Base-by-base conservation (phyloP, 2,113 vertebrate genomes). In the Podarcis cretensis region DNA sequence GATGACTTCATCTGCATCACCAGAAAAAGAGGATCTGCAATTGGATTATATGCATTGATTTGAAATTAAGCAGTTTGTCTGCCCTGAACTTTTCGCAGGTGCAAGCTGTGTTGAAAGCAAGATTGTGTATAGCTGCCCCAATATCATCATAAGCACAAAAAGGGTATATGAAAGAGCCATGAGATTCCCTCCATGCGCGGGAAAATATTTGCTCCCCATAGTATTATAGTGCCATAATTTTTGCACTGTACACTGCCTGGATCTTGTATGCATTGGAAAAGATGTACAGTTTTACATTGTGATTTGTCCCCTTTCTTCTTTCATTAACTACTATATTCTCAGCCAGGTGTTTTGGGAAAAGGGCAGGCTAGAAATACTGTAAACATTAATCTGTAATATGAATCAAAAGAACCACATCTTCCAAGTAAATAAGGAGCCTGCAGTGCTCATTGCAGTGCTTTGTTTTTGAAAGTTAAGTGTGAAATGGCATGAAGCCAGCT, bases 401-500 rank as follows among this genome's bases (percentile, higher is more conserved):
- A 35, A 27, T 68, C 20, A 16, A 63, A 83, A 40, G 3, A 66
- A 13, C 3, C 21, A 66, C 23, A 5, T 20, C 5, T 81, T 81
- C 48, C 32, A 73, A 7, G 16, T 71, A 87, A 87, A 71, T 35
- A 73, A 87, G 27, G 7, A 5, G 25, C 9, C 23, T 57, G 5
- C 65, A 32, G 14, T 32, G 66, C 14, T 65, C 59, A 6, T 8
- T 77, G 23, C 30, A 1, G 43, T 35, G 25, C 37, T 43, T 76
- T 86, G 77, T 80, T 73, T 59, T 23, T 76, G 71, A 63, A 81
- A 40, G 81, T 7, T 2, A 59, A 48, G 43, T 76, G 32, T 71
- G 30, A 3, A 13, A 43, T 91, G 89, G 54, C 74, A 79, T 91
- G 79, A 65, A 59, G 89, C 77, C 85, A 92, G 87, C 37, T 68